Evolutionary conservation across 2,797 vertebrate species (phyloP).

Genomic region (Mallotus villosus): DNA sequence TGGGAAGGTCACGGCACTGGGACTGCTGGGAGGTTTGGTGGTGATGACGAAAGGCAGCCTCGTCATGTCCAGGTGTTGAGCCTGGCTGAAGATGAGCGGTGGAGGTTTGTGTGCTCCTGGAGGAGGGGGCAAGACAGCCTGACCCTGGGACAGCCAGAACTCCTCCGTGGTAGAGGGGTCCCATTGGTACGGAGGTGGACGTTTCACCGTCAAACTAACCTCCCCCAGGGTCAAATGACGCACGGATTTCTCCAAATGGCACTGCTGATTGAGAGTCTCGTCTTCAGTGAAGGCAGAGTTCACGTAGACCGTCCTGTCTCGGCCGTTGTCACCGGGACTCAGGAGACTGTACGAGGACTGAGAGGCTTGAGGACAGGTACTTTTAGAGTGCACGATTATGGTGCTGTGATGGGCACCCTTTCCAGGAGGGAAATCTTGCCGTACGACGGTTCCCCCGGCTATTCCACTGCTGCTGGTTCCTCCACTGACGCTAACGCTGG

Average conservation of each 20-base stretch:
- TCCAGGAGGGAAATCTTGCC: constrained; percentile 81
- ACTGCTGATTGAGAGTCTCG: constrained; percentile 87
- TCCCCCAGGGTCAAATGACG: constrained; percentile 73
- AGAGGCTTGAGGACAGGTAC: constrained; percentile 84
- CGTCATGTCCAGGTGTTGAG: constrained; percentile 91
- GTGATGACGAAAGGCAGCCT: constrained; percentile 89
- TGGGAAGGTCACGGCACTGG: constrained; percentile 84
- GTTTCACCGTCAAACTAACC: constrained; percentile 79
- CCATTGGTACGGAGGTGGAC: constrained; percentile 96
- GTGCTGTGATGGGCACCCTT: constrained; percentile 85
- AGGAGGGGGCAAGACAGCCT: constrained; percentile 80
- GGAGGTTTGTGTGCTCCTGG: constrained; percentile 83
- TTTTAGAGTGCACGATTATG: constrained; percentile 88
- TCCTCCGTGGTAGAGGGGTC: constrained; percentile 88
- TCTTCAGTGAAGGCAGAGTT: constrained; percentile 98
- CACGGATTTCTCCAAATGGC: constrained; percentile 79
- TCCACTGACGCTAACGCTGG: constrained; percentile 71
- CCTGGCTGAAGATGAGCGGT: constrained; percentile 84
- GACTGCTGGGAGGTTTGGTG: constrained; percentile 87
- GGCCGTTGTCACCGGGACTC: constrained; percentile 78
- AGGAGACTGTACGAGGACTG: constrained; percentile 95
- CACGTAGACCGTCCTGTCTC: constrained; percentile 93
- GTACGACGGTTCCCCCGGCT: constrained; percentile 76
- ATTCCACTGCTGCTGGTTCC: constrained; percentile 74
- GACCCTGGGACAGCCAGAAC: constrained; percentile 95